Conservation (phyloP, 2,888 invertebrate species). For the Clusia tigrina region DNA sequence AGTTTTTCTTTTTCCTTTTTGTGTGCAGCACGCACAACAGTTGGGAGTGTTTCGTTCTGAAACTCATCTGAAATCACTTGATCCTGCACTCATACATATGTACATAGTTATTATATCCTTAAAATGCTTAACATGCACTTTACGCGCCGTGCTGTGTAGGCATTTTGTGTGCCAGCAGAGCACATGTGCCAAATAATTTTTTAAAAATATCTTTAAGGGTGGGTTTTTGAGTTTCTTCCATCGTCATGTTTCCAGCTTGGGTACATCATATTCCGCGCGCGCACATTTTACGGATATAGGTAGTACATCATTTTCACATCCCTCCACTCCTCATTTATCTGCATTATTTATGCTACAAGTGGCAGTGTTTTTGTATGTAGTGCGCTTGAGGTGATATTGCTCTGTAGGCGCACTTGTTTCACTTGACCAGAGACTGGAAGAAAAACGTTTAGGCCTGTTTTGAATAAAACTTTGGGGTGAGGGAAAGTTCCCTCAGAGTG, state of each 20-base stretch:
- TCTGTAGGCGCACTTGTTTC: too few species aligned
- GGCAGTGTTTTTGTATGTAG: too few species aligned
- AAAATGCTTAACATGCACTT: neutral
- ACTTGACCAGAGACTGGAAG: too few species aligned
- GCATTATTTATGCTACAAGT: too few species aligned
- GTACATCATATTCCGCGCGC: neutral
- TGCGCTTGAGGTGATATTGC: too few species aligned
- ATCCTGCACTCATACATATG: neutral
- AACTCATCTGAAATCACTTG: neutral
- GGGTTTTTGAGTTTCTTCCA: constrained; percentile 34
- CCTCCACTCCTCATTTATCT: too few species aligned
- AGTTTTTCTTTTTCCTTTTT: too few species aligned
- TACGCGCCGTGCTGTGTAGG: neutral
- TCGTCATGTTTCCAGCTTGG: neutral
- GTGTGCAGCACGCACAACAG: neutral
- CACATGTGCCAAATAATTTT: constrained; percentile 41
- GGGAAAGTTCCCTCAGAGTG: too few species aligned
- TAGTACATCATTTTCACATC: constrained; percentile 12
- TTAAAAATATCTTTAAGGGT: constrained; percentile 44
- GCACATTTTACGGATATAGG: neutral
- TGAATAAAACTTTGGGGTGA: too few species aligned
- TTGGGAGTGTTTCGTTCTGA: neutral
- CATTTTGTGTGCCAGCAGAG: constrained; percentile 27
- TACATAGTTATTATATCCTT: neutral
- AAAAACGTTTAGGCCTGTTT: too few species aligned